phyloP scores from a whole-genome alignment of 1,140 invertebrate genomes.

The Acromyrmex heyeri region DNA sequence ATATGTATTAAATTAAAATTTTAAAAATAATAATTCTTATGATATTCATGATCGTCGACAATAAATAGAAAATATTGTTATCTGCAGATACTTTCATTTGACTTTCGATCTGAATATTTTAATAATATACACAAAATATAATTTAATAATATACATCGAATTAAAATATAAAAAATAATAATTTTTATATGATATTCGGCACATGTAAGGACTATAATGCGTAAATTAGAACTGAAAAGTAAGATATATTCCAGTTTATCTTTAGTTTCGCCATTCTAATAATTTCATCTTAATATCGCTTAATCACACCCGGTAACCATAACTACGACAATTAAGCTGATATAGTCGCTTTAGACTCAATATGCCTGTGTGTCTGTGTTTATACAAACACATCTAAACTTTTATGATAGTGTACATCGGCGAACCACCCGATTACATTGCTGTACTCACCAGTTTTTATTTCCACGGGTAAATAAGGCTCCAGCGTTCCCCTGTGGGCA shows the following conservation, averaged over 20 bases:
- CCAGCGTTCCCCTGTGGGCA: background rate
- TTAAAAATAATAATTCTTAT: background rate
- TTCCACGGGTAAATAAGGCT: conserved; percentile 65
- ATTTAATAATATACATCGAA: background rate
- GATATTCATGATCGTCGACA: background rate
- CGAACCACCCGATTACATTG: conserved; percentile 16
- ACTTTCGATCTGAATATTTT: conserved; percentile 18
- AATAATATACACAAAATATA: background rate
- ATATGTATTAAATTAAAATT: background rate
- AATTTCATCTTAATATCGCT: background rate
- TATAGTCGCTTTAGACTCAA: background rate
- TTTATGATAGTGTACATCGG: background rate
- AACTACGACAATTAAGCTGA: conserved; percentile 12
- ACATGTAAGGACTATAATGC: background rate
- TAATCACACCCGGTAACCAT: background rate
- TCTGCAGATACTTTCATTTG: background rate
- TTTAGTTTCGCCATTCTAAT: background rate
- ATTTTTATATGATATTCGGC: background rate
- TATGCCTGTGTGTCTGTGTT: background rate
- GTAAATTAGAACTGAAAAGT: background rate
- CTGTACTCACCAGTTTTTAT: conserved; percentile 38
- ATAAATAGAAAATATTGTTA: conserved; percentile 31
- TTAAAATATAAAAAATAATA: background rate
- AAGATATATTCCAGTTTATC: background rate
- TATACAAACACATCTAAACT: background rate